Evolutionary conservation across 2,888 invertebrate genomes (phyloP), one percentile per base, ranked within the genome.

Genomic region (Trichogramma dendrolimi): DNA sequence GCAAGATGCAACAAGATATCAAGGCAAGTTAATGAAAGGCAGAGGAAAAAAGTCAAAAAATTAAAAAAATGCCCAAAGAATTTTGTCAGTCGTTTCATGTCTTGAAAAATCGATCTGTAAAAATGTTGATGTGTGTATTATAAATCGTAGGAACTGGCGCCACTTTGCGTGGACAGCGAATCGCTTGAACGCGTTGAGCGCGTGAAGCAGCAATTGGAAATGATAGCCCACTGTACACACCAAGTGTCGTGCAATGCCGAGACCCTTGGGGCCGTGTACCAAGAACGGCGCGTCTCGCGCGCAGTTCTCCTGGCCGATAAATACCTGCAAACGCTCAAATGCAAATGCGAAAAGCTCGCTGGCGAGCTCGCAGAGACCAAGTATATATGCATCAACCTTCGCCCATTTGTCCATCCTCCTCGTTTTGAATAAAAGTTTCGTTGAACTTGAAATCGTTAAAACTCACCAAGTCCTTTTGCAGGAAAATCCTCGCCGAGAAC

Each of bases 251-350:
- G 75, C 55, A 69, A 71, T 6, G 75, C 78, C 49, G 79, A 79
- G 62, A 75, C 75, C 5, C 71, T 78, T 4, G 79, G 79, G 4
- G 77, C 79, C 1, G 74, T 78, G 27, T 74, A 75, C 14, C 78
- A 78, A 66, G 79, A 79, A 58, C 70, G 70, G 39, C 71, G 78
- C 48, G 68, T 79, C 7, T 77, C 78, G 39, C 69, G 72, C 51
- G 77, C 75, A 4, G 66, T 76, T 4, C 67, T 71, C 7, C 67
- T 78, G 27, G 75, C 75, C 14, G 79, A 79, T 64, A 73, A 71
- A 54, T 79, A 77, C 58, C 69, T 78, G 11, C 75, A 73, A 54
- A 63, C 73, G 14, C 65, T 79, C 53, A 72, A 76, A 5, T 62
- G 70, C 46, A 75, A 73, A 58, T 77, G 77, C 58, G 75, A 77